Percentiles rank a stretch among this genome's conserved stretches.
These are phyloP conservation scores for Agrochola circellaris DNA, from an alignment of 2,888 invertebrate species.

Conservation along the genomic window DNA sequence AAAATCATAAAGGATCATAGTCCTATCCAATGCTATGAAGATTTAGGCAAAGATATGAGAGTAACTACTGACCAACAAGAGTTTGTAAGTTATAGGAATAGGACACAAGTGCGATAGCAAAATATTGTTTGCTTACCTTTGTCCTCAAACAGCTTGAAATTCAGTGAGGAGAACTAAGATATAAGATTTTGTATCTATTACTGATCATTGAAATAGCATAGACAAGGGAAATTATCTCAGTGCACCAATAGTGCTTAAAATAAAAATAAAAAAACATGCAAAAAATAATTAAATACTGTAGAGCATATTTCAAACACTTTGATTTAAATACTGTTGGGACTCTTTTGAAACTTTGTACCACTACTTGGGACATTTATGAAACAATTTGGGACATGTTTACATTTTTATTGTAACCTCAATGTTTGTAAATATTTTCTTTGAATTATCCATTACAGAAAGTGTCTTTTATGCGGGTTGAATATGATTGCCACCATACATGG, in stretches of 20 bases:
- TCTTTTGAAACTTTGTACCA: background rate
- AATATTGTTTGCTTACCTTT: background rate
- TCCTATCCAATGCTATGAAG: background rate
- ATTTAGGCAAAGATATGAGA: background rate
- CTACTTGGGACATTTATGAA: conserved; percentile 1
- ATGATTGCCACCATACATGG: background rate
- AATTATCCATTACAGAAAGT: background rate
- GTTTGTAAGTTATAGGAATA: background rate
- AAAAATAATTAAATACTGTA: background rate
- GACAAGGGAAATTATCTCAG: background rate
- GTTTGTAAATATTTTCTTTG: background rate
- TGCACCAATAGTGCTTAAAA: background rate
- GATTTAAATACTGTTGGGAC: conserved; percentile 5
- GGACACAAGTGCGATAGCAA: background rate
- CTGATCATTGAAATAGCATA: background rate
- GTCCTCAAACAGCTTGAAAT: background rate
- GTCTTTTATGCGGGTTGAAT: background rate
- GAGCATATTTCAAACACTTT: conserved; percentile 1
- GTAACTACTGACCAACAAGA: background rate
- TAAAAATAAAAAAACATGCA: background rate
- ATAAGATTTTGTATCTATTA: conserved; percentile 18
- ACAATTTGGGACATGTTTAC: background rate
- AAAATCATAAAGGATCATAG: background rate
- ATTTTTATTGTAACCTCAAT: background rate
- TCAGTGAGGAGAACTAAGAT: background rate